phyloP scores from a whole-genome alignment of 2,888 invertebrate genomes.

The Branchipolynoe longqiensis region DNA sequence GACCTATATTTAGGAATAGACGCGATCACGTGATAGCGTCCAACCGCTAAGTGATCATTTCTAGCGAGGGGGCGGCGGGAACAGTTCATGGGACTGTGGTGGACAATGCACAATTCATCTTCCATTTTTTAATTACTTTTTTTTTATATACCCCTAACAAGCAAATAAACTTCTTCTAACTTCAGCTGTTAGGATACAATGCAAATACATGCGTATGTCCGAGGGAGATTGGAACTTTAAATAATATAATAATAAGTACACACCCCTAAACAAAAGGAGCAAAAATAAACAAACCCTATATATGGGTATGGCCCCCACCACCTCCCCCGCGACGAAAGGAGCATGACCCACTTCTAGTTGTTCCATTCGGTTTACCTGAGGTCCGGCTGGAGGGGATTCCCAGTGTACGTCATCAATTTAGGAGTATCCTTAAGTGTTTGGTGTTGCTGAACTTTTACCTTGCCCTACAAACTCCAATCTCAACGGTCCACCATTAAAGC shows the following conservation, averaged over 20 bases:
- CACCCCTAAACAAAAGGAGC: too few relatives aligned
- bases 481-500: neutral
- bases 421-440: too few relatives aligned
- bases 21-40: neutral
- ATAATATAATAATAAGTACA: too few relatives aligned
- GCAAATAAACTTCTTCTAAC: neutral
- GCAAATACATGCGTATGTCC: neutral
- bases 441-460: too few relatives aligned
- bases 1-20: neutral
- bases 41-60: neutral
- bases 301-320: too few relatives aligned
- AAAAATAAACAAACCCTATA: too few relatives aligned
- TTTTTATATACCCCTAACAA: neutral
- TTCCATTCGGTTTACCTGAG: neutral
- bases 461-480: neutral
- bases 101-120: neutral
- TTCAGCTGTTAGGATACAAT: neutral
- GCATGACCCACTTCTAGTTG: neutral
- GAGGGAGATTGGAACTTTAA: neutral
- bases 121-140: neutral
- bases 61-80: neutral
- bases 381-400: neutral
- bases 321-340: neutral
- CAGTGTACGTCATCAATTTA: neutral
- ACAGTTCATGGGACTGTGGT: neutral